phyloP scores from a whole-genome alignment of 2,797 vertebrate genomes.

The Aldrovandia affinis region DNA sequence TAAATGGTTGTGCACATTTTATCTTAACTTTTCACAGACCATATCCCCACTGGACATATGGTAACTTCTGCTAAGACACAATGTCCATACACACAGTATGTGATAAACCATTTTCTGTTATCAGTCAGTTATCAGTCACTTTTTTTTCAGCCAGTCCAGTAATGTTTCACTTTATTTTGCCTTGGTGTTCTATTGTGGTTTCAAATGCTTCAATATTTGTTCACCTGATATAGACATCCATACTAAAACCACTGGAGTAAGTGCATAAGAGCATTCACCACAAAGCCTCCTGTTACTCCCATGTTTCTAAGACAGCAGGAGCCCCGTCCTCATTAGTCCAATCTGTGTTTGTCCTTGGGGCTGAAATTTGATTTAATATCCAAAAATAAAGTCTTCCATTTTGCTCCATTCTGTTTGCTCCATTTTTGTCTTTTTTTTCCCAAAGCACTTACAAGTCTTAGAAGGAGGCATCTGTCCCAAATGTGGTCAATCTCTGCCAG shows the following conservation, averaged over 20 bases:
- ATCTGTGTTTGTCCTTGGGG: slow-evolving; percentile 44
- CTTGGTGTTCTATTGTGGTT: not conserved
- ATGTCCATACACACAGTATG: not conserved
- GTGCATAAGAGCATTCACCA: slow-evolving; percentile 4
- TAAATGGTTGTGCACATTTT: not conserved
- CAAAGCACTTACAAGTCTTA: slow-evolving; percentile 50
- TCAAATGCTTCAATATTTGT: slow-evolving; percentile 15
- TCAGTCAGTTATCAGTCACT: not conserved
- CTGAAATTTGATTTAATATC: slow-evolving; percentile 53
- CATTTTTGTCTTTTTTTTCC: slow-evolving; percentile 21
- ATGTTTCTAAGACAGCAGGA: slow-evolving; percentile 36
- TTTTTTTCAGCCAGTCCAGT: slow-evolving; percentile 1
- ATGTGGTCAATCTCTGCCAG: slow-evolving; percentile 52
- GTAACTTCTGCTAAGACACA: not conserved
- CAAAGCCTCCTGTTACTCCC: slow-evolving; percentile 37
- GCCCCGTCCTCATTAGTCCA: slow-evolving; percentile 44
- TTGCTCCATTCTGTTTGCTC: slow-evolving; percentile 32
- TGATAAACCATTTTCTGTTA: not conserved
- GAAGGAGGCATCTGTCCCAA: slow-evolving; percentile 52
- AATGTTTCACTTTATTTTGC: slow-evolving; percentile 12
- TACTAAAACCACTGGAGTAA: not conserved
- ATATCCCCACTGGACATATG: not conserved
- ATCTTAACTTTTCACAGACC: too few relatives aligned
- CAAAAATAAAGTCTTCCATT: slow-evolving; percentile 46
- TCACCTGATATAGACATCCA: not conserved